Evolutionary conservation across 2,113 vertebrate genomes (phyloP), one percentile per base, ranked within the genome.

Genomic region (Hippocampus mohnikei): DNA sequence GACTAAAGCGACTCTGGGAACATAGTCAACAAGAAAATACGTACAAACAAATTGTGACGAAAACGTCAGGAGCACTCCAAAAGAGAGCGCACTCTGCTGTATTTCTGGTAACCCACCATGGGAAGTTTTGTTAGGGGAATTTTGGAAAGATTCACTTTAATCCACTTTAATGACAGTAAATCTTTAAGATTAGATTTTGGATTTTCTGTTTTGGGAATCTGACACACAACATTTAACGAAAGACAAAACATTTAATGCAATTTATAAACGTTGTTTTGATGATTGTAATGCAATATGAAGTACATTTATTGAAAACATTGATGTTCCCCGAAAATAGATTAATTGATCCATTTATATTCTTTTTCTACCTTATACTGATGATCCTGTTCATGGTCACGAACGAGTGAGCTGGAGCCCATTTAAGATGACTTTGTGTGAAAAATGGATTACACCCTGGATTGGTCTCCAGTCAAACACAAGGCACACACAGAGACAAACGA

Each of bases 81-180:
- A 46, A 18, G 11, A 42, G 41, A 60, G 58, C 27, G 27, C 13
- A 18, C 29, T 29, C 25, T 29, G 56, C 25, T 1, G 8, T 59
- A 59, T 59, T 59, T 59, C 25, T 29, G 56, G 23, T 13, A 59
- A 29, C 15, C 29, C 25, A 27, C 25, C 56, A 29, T 65, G 41
- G 41, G 41, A 46, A 65, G 12, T 16, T 65, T 46, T 8, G 2
- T 1, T 8, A 2, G n/a, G 61, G 41, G 41, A 25, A 25, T 44
- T 44, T 65, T 65, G 62, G 62, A 23, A 65, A 65, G 40, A 44
- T 44, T 65, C n/a, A 46, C 60, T 21, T 61, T 37, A 16, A 16
- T 18, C 59, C 37, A 42, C 33, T 40, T 27, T 15, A 58, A 58
- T 56, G 52, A 20, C 20, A 8, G 21, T 53, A 21, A n/a, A n/a